phyloP scores from a whole-genome alignment of 2,113 vertebrate species.

The Amblyornis subalaris region DNA sequence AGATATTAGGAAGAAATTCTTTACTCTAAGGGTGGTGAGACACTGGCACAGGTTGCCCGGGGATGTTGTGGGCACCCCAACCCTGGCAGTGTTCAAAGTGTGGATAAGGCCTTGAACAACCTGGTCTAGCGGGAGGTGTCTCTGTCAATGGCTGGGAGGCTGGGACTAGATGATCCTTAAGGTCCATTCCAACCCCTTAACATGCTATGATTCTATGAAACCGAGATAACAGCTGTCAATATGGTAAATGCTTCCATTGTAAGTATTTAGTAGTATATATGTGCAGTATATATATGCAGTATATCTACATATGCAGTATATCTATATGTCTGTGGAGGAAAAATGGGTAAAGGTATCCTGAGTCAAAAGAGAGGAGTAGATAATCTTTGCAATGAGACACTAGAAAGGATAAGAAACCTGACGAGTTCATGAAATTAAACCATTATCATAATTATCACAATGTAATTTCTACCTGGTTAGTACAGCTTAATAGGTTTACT shows the following conservation, averaged over 20 bases:
- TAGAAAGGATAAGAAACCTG: background rate
- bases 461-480: background rate
- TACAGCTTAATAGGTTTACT: background rate
- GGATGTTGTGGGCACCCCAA: background rate
- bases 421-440: background rate
- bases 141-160: background rate
- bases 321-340: background rate
- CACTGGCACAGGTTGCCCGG: background rate
- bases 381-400: background rate
- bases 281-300: background rate
- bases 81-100: background rate
- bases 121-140: background rate
- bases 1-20: background rate
- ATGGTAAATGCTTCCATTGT: background rate
- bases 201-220: background rate
- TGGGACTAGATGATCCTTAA: background rate
- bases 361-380: background rate
- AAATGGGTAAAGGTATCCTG: background rate
- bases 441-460: background rate
- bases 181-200: background rate
- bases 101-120: background rate
- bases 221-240: slow-evolving; percentile 47
- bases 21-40: background rate
- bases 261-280: background rate
- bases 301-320: background rate